These are phyloP conservation scores for Rhodinocichla rosea DNA, from an alignment of 2,113 vertebrate species.

Conservation along the genomic window DNA sequence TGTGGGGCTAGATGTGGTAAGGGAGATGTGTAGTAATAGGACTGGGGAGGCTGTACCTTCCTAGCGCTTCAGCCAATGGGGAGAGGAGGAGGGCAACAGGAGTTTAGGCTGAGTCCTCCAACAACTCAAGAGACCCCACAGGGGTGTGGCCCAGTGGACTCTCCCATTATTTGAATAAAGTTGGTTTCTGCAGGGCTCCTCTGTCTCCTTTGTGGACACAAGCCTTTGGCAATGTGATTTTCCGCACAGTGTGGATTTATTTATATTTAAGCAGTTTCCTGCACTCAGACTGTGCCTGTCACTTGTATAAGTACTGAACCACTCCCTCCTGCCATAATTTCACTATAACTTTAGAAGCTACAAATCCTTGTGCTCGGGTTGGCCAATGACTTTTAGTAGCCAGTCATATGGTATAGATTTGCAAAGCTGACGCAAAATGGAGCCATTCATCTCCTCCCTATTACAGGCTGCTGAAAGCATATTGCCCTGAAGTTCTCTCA, in stretches of 20 bases:
- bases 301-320: background rate
- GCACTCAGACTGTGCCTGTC: slow-evolving; percentile 10
- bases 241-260: background rate
- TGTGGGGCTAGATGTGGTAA: background rate
- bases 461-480: slow-evolving; percentile 50
- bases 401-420: slow-evolving; percentile 64
- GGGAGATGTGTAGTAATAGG: background rate
- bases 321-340: background rate
- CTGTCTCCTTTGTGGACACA: background rate
- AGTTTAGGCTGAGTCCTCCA: background rate
- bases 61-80: background rate
- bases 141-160: background rate
- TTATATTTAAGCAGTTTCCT: slow-evolving; percentile 18
- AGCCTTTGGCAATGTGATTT: background rate
- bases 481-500: slow-evolving; percentile 39
- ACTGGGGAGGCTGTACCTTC: background rate
- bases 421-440: slow-evolving; percentile 59
- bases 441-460: slow-evolving; percentile 39
- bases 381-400: slow-evolving; percentile 49
- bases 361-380: background rate
- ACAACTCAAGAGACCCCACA: background rate
- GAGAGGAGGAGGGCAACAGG: background rate
- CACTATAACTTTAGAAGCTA: background rate
- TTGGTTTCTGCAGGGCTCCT: background rate
- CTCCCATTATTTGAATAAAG: background rate